Evolutionary conservation across 2,888 invertebrate genomes (phyloP), one percentile per base, ranked within the genome.

Genomic region (Parasteatoda lunata): DNA sequence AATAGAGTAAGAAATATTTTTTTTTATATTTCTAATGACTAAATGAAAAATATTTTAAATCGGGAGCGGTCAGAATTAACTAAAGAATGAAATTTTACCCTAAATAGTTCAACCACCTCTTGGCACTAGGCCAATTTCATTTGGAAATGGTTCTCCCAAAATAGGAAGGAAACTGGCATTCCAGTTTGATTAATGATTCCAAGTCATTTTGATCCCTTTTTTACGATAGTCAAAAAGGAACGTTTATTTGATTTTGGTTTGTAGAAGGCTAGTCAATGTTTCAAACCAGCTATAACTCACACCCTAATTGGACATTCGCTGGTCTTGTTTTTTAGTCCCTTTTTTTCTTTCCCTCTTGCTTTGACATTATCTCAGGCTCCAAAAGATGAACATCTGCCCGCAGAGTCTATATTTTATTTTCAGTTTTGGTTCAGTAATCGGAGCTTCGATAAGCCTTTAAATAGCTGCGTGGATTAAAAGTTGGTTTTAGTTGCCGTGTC

Each of bases 51-150:
- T 30, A 30, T 30, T 30, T 30, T 30, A 30, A 30, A 30, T 30
- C 30, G 30, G 30, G 30, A 30, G 30, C 30, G 30, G 30, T 30
- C 30, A 30, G 30, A 30, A 30, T 30, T 30, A 30, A 30, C 30
- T 30, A 30, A 30, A 30, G 30, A 30, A 30, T 30, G 30, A 30
- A 30, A 30, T 30, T 30, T 30, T 30, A 30, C 30, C 30, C 30
- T 30, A 30, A 30, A 30, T 30, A 30, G 30, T 30, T 30, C 30
- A 30, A 30, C 30, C 78, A 79, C 76, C 65, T 52, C 54, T 80
- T 86, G 85, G 85, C 85, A 52, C 52, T 75, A 47, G 76, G 76
- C 85, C 85, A 86, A 86, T 86, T 86, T 86, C 85, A 86, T 86
- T 86, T 86, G 71, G 76, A 86, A 86, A 86, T 86, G 85, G 85